Conservation (phyloP, 2,888 invertebrate species). For the Diachrysia chrysitis region DNA sequence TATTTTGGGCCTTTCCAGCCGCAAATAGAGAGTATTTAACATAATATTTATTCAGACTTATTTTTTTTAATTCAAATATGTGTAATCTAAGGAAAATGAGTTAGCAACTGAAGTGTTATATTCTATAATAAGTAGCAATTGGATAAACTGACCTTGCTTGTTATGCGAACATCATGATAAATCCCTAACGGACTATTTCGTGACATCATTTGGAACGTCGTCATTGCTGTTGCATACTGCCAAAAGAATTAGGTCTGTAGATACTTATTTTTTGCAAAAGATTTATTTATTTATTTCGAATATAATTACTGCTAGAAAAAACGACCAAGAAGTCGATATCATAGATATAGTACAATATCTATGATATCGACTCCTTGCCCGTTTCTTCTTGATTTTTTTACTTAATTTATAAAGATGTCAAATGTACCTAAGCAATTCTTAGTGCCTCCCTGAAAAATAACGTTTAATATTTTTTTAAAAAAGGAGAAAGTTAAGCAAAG, state of each 20-base stretch:
- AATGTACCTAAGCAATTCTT: no score
- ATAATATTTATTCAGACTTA: conserved; percentile 10
- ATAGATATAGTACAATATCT: no score
- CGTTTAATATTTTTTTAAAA: no score
- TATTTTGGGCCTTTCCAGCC: background rate
- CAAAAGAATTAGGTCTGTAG: background rate
- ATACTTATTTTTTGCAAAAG: background rate
- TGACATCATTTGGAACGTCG: background rate
- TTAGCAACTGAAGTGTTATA: conserved; percentile 2
- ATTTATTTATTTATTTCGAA: no score
- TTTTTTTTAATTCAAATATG: conserved; percentile 8
- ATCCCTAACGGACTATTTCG: conserved; percentile 2
- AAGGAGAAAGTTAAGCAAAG: no score
- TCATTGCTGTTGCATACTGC: background rate
- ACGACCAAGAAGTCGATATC: no score
- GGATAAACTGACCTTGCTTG: conserved; percentile 8
- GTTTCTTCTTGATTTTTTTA: no score
- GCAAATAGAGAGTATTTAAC: background rate
- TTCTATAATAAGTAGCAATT: conserved; percentile 22
- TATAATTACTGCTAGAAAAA: no score
- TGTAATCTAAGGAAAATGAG: conserved; percentile 39
- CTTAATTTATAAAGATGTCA: no score
- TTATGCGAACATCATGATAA: conserved; percentile 10
- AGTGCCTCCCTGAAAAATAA: no score
- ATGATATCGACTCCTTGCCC: no score